Conservation (phyloP, 2,113 vertebrate genomes). For the Oreotrochilus melanogaster region DNA sequence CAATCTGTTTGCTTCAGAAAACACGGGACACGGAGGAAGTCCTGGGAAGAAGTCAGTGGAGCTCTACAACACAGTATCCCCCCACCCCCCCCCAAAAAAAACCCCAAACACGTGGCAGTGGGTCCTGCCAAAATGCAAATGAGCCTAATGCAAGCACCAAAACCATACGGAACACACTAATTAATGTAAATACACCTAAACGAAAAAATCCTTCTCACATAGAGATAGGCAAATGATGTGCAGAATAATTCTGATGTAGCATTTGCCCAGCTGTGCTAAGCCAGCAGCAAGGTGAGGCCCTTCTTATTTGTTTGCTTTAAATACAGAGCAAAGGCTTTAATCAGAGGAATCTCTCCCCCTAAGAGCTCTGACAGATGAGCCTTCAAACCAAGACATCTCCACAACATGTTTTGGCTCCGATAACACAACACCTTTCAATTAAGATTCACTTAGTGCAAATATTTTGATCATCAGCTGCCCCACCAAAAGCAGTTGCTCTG, state of each 20-base stretch:
- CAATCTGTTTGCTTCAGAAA: neutral
- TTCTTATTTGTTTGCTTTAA: constrained; percentile 17
- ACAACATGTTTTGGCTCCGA: neutral
- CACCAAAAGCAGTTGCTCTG: neutral
- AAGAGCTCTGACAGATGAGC: neutral
- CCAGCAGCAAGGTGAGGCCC: constrained; percentile 20
- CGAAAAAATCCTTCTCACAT: constrained; percentile 19
- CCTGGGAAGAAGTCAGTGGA: neutral
- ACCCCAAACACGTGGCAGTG: neutral
- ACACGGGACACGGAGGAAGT: neutral
- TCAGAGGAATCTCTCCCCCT: neutral
- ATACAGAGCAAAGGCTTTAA: neutral
- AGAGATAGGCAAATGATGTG: constrained; percentile 50
- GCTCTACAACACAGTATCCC: neutral
- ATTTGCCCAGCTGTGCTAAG: neutral
- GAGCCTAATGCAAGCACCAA: constrained; percentile 1
- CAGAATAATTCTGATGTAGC: neutral
- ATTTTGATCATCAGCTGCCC: neutral
- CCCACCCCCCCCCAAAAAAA: neutral
- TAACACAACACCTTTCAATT: neutral
- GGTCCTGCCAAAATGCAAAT: constrained; percentile 29
- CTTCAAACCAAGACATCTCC: neutral
- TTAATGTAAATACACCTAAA: constrained; percentile 41
- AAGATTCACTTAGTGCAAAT: neutral
- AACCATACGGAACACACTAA: neutral